Evolutionary conservation across 2,888 invertebrate genomes (phyloP).

Genomic region (Dicyrtomina minuta): DNA sequence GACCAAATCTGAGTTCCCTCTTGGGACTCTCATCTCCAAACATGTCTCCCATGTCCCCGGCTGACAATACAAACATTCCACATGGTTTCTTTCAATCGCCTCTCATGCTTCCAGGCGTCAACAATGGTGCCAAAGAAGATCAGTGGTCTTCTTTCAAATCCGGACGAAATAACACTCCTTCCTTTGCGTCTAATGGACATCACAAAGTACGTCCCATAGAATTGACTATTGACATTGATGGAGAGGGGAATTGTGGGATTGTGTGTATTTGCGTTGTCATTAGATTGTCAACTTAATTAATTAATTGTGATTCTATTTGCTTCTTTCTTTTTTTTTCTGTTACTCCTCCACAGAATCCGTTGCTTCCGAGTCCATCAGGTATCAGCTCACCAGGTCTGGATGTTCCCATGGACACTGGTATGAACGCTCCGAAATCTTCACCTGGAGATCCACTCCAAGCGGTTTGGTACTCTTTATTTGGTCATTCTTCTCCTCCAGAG

Average conservation of each 20-base stretch:
- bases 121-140: conserved; percentile 46
- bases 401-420: conserved; percentile 53
- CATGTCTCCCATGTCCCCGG: conserved; percentile 42
- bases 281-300: neutral
- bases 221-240: neutral
- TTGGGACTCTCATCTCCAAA: conserved; percentile 46
- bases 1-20: conserved; percentile 50
- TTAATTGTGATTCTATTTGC: neutral
- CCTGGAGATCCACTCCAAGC: conserved; percentile 51
- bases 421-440: conserved; percentile 50
- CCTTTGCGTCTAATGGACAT: conserved; percentile 47
- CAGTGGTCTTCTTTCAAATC: conserved; percentile 49
- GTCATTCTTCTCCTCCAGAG: conserved; percentile 52
- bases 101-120: conserved; percentile 43
- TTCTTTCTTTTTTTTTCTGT: conserved; percentile 1
- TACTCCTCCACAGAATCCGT: conserved; percentile 56
- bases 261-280: neutral
- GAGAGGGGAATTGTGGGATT: neutral
- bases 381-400: conserved; percentile 50
- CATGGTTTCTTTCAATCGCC: conserved; percentile 50
- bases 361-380: conserved; percentile 55
- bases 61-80: conserved; percentile 46
- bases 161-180: conserved; percentile 36
- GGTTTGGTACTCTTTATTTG: conserved; percentile 52
- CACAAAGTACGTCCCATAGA: conserved; percentile 49